Evolutionary conservation across 2,888 invertebrate species (phyloP).

Genomic region (Tubulanus polymorphus): DNA sequence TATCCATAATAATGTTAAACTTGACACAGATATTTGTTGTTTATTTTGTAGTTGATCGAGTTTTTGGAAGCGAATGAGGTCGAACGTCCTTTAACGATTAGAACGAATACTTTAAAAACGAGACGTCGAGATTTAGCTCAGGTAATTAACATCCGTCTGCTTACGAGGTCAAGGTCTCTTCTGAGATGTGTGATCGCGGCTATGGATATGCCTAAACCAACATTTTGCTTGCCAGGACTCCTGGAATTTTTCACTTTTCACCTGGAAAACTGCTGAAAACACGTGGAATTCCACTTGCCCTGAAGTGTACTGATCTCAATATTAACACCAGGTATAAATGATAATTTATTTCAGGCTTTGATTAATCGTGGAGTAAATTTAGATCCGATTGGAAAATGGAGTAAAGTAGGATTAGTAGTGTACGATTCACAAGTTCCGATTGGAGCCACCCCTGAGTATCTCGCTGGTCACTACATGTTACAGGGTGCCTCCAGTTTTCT

Average conservation of each 20-base stretch:
- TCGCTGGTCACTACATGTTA: constrained; percentile 95
- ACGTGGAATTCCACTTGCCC: no score
- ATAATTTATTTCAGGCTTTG: constrained; percentile 61
- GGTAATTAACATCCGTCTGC: constrained; percentile 47
- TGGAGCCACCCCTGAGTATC: constrained; percentile 96
- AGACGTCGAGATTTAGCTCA: constrained; percentile 87
- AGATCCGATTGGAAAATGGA: constrained; percentile 98
- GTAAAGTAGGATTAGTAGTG: constrained; percentile 93
- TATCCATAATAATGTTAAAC: background rate
- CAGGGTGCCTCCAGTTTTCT: constrained; percentile 93
- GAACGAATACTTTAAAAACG: constrained; percentile 88
- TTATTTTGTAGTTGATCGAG: constrained; percentile 65
- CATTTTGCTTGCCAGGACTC: no score
- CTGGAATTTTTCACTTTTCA: no score
- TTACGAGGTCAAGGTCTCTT: no score
- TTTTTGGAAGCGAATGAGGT: constrained; percentile 96
- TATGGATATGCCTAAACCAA: no score
- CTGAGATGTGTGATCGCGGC: no score
- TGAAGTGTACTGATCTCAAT: no score
- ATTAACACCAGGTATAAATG: no score
- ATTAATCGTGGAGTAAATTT: constrained; percentile 96
- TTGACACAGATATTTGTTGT: background rate
- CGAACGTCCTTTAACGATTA: constrained; percentile 88
- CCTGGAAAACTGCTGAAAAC: no score
- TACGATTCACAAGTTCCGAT: constrained; percentile 94